Base-by-base conservation (phyloP, 2,113 vertebrate species). In the Aphyosemion australe region DNA sequence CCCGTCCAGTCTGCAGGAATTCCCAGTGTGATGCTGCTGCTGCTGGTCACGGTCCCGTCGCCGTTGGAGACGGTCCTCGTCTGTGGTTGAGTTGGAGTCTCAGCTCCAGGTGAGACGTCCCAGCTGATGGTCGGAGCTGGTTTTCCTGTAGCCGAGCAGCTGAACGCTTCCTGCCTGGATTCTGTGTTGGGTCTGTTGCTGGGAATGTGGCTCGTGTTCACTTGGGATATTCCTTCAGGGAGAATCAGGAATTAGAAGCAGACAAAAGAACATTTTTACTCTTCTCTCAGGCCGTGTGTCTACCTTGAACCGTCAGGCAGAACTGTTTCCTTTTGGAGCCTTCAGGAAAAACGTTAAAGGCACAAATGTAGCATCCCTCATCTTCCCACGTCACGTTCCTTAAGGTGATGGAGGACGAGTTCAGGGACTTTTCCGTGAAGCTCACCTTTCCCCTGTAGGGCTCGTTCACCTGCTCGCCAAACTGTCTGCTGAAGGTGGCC, bases 81-180 rank as follows among this genome's bases (percentile, higher is more conserved):
- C 13, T 6, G 6, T 0, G 13, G 3, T 2, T 19, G 3, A 0
- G 21, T 1, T 3, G 1, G 8, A 21, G 0, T 2, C 1, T 0
- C 4, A 15, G 6, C 12, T 0, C 0, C 14, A 1, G 20, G 8
- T 4, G 58, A 12, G 37, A 13, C 2, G 5, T 14, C 31, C 92
- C 88, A 93, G 1, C 34, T 6, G 10, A 93, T 66, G 48, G 51
- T 49, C 0, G 92, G 92, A 8, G 82, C 58, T 15, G 91, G 90
- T 89, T 89, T 92, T 0, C 92, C 92, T 0, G 88, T 92, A 10
- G 85, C 89, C 5, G 85, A 81, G 84, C 92, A 93, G 51, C 73
- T 80, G 5, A 93, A 79, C 21, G 60, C 41, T 1, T 80, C 69
- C 15, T 61, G 2, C 10, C 3, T 2, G 5, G 26, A 16, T 3